Evolutionary conservation across 2,797 vertebrate species (phyloP), one percentile per base, ranked within the genome.

Genomic region (Tachyglossus aculeatus): DNA sequence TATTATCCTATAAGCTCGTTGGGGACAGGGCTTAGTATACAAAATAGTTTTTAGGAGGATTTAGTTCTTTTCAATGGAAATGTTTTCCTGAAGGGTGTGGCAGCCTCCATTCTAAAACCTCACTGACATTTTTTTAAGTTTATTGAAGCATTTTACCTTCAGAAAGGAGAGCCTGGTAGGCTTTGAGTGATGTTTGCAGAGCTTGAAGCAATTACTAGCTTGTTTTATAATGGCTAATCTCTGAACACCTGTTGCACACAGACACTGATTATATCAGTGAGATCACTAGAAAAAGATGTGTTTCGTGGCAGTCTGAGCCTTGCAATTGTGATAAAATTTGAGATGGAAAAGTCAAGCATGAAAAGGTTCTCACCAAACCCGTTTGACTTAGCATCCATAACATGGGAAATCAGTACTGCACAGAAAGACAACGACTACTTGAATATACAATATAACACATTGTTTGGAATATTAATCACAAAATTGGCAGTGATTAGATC

Each of bases 311-410:
- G 5, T 1, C 2, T 33, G 71, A 27, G 47, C 3, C 19, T 45
- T 15, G 31, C n/a, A 37, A 47, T 48, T 67, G 18, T 10, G 21
- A 44, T 64, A 63, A 71, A 82, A 56, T 2, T 21, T 12, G 13
- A 72, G 2, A 43, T 56, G 59, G 43, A 65, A 65, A 5, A 47
- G 60, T 63, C 29, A 65, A 34, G 15, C 6, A 29, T 22, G 15
- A 81, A 47, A 2, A 63, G 59, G 12, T 74, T 67, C 32, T 70
- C 74, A 9, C 54, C 74, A 71, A 33, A 41, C 14, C 50, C 2
- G 41, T 63, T 72, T 72, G 73, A 80, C 67, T 76, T 60, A 76
- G 44, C 72, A 63, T 37, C 33, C 24, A 29, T 3, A 33, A 60
- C n/a, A 74, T 33, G 9, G 54, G 27, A 80, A 76, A 73, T 54